Conservation (phyloP, 2,797 vertebrate species). For the Atherinosoma microstoma region DNA sequence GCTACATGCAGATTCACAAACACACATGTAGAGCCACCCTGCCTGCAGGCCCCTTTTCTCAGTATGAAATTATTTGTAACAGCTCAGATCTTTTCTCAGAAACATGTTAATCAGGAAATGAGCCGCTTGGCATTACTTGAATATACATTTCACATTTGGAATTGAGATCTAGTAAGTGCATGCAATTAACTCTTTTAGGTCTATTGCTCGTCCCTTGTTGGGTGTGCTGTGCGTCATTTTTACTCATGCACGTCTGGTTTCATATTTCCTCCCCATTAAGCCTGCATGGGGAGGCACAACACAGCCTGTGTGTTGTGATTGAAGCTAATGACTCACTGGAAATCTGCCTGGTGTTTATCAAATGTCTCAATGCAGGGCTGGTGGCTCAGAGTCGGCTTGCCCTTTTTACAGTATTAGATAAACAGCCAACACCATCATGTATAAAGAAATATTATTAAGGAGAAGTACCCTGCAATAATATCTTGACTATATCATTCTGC, state of each 20-base stretch:
- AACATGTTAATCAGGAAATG: constrained; percentile 66
- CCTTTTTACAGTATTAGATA: constrained; percentile 40
- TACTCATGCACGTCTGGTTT: constrained; percentile 72
- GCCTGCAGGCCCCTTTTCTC: constrained; percentile 34
- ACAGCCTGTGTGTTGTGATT: constrained; percentile 74
- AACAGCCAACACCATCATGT: constrained; percentile 38
- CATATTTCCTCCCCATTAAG: constrained; percentile 76
- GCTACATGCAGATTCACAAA: not conserved
- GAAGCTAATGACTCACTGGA: constrained; percentile 78
- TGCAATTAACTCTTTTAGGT: constrained; percentile 63
- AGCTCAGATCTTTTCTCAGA: constrained; percentile 61
- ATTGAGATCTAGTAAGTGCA: constrained; percentile 46
- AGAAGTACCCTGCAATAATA: constrained; percentile 37
- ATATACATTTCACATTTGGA: constrained; percentile 67
- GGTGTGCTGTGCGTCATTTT: constrained; percentile 67
- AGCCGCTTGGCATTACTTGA: constrained; percentile 48
- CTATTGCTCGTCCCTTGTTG: constrained; percentile 50
- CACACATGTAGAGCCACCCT: constrained; percentile 18
- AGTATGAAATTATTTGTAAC: constrained; percentile 49
- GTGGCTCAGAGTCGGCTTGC: constrained; percentile 52
- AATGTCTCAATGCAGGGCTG: constrained; percentile 55
- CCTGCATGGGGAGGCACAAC: constrained; percentile 33
- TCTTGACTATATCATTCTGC: constrained; percentile 45
- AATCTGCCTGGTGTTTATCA: constrained; percentile 77
- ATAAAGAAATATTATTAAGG: constrained; percentile 47